Conservation (phyloP, 1,140 invertebrate species). For the Pseudomyrmex flavicornis region DNA sequence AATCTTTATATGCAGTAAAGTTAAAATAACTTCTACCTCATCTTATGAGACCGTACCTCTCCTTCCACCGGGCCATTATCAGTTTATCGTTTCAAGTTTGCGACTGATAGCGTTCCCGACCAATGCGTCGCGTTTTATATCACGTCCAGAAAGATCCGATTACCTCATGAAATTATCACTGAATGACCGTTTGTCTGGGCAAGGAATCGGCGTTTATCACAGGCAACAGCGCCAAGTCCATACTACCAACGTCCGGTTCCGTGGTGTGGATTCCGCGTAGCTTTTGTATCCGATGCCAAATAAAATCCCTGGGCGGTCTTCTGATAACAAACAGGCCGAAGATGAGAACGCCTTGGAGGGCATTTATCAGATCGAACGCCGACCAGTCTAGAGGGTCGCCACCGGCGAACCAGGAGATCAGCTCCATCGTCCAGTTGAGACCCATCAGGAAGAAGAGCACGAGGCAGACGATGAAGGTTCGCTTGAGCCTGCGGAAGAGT, state of each 20-base stretch:
- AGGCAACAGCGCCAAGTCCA: constrained; percentile 77
- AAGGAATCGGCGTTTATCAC: constrained; percentile 69
- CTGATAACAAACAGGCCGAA: constrained; percentile 85
- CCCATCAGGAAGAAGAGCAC: constrained; percentile 86
- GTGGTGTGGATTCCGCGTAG: constrained; percentile 69
- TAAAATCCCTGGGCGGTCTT: constrained; percentile 82
- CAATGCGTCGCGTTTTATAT: neutral
- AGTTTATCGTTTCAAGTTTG: constrained; percentile 20
- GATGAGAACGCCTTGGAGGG: constrained; percentile 84
- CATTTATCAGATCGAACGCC: constrained; percentile 85
- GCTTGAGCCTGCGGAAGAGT: constrained; percentile 76
- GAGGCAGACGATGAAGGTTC: constrained; percentile 82
- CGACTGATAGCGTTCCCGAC: neutral
- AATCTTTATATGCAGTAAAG: neutral
- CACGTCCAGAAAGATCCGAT: neutral
- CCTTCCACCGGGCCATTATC: neutral
- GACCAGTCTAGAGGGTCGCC: constrained; percentile 84
- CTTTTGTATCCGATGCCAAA: constrained; percentile 80
- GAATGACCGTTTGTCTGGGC: constrained; percentile 42
- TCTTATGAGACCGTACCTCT: neutral
- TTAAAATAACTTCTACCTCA: constrained; percentile 34
- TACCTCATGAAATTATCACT: neutral
- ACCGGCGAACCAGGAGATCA: constrained; percentile 84
- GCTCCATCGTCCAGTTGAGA: constrained; percentile 86
- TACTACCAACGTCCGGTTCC: constrained; percentile 76